Percentiles rank a stretch among this genome's conserved stretches.
Conservation (phyloP, 2,113 vertebrate species). For the Lagenorhynchus albirostris region DNA sequence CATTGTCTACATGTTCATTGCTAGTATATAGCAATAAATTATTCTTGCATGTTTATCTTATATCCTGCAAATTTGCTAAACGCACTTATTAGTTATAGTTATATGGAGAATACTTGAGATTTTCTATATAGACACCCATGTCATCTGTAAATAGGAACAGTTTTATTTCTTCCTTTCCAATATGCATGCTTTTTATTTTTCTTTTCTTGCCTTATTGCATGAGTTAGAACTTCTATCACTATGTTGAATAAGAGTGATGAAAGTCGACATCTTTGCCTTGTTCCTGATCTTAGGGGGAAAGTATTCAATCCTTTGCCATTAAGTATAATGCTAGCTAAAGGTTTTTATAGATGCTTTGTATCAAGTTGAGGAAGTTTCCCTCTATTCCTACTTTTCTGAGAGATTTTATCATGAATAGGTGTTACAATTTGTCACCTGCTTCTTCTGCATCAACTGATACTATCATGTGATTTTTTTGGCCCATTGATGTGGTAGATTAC, state of each 20-base stretch:
- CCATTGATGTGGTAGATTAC: not conserved
- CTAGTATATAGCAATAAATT: not conserved
- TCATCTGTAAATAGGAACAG: not conserved
- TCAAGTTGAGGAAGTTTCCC: not conserved
- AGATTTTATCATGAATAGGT: not conserved
- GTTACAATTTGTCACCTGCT: not conserved
- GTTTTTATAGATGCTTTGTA: not conserved
- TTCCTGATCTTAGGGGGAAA: not conserved
- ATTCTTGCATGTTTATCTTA: not conserved
- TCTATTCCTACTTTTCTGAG: not conserved
- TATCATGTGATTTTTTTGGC: not conserved
- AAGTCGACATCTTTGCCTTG: not conserved
- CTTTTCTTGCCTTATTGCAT: not conserved
- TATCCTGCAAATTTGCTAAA: not conserved
- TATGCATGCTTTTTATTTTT: not conserved
- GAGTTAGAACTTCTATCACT: not conserved
- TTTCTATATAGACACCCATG: not conserved
- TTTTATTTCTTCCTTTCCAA: not conserved
- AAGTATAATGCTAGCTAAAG: not conserved
- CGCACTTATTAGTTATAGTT: not conserved
- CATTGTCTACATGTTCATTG: not conserved
- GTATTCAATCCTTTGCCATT: not conserved
- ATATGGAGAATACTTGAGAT: not conserved
- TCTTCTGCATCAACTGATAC: not conserved
- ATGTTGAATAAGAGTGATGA: not conserved